Conservation (phyloP, 2,113 vertebrate species). For the Spermophilus dauricus region DNA sequence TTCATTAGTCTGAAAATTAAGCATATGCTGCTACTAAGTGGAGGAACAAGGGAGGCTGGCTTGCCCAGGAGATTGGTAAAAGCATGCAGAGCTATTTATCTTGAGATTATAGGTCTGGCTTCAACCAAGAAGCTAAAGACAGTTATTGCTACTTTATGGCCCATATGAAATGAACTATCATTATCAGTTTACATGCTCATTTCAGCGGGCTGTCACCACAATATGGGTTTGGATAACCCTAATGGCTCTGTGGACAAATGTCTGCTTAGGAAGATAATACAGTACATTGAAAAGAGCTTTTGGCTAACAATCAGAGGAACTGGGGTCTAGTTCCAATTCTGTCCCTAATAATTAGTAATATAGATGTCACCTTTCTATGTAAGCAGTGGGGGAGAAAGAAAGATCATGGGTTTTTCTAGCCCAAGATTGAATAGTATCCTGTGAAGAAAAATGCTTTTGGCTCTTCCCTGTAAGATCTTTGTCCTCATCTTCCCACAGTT, state of each 20-base stretch:
- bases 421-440: background rate
- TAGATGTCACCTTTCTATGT: background rate
- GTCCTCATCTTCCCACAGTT: background rate
- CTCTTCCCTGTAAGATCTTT: background rate
- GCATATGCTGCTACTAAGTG: conserved; percentile 59
- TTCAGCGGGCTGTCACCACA: conserved; percentile 59
- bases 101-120: conserved; percentile 75
- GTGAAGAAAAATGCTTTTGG: background rate
- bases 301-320: background rate
- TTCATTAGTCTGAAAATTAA: conserved; percentile 80
- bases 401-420: background rate
- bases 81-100: conserved; percentile 60
- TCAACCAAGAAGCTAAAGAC: conserved; percentile 72
- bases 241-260: conserved; percentile 49
- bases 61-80: conserved; percentile 57
- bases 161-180: conserved; percentile 70
- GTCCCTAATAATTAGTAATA: background rate
- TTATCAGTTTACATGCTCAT: conserved; percentile 77
- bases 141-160: conserved; percentile 77
- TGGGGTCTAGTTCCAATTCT: background rate
- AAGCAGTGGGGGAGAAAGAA: too few species aligned
- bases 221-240: conserved; percentile 39
- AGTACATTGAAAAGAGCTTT: background rate
- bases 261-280: conserved; percentile 34
- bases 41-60: conserved; percentile 20